Evolutionary conservation across 2,888 invertebrate species (phyloP).

Genomic region (Ichneumon xanthorius): DNA sequence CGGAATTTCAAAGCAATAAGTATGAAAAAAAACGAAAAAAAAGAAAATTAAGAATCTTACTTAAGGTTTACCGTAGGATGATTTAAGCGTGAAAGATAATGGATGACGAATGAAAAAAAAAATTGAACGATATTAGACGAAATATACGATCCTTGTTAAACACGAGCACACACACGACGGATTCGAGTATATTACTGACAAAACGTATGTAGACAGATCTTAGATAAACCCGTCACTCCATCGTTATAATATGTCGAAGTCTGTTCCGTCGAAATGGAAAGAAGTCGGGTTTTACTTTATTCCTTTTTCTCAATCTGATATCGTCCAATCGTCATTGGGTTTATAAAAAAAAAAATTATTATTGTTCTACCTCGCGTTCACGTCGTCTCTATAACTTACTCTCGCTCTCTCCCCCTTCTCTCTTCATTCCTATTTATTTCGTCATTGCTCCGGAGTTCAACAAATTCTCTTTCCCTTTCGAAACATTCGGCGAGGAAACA

Average conservation of each 20-base stretch:
- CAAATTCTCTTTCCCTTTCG: constrained; percentile 42
- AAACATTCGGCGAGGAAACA: constrained; percentile 5
- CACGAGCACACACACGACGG: constrained; percentile 41
- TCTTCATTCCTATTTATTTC: constrained; percentile 47
- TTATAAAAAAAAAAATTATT: constrained; percentile 6
- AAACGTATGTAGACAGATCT: constrained; percentile 39
- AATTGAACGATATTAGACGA: constrained; percentile 42
- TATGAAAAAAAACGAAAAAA: constrained; percentile 73
- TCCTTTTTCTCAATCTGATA: constrained; percentile 20
- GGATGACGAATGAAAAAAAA: constrained; percentile 25
- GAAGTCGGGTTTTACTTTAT: constrained; percentile 37
- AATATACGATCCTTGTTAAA: constrained; percentile 41
- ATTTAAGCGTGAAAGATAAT: constrained; percentile 63
- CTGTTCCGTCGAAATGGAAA: constrained; percentile 56
- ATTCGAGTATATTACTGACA: not conserved
- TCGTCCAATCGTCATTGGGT: constrained; percentile 37
- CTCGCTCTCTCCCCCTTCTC: constrained; percentile 52
- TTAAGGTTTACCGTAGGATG: constrained; percentile 68
- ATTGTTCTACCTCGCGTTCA: constrained; percentile 61
- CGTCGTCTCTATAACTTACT: constrained; percentile 47
- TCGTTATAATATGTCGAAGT: constrained; percentile 54
- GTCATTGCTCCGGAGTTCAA: constrained; percentile 47
- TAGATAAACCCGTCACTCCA: constrained; percentile 44
- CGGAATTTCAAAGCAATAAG: constrained; percentile 84
- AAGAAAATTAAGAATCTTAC: constrained; percentile 60